Base-by-base conservation (phyloP, 2,888 invertebrate species). In the Drosophila melanosoma region DNA sequence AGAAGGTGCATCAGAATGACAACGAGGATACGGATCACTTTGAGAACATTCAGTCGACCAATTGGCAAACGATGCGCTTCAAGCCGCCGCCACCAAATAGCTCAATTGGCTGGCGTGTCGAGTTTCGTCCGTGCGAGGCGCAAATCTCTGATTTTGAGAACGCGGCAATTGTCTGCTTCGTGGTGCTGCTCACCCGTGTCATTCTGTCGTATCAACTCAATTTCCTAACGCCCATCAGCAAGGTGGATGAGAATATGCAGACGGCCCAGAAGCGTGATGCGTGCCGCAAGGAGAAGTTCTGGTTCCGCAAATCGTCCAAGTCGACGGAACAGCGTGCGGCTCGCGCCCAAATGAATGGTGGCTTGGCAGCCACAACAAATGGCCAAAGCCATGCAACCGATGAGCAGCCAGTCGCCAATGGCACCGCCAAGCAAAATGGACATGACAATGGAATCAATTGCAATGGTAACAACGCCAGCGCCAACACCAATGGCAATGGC, bases 81-180 rank as follows among this genome's bases (percentile, higher is more conserved):
- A 99, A 99, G 94, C 99, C 99, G 36, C 99, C 99, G 51, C 98
- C 99, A 32, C 98, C 98, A 0, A 96, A 98, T 92, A 98, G 98
- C 11, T 95, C 97, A 58, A 99, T 99, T 90, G 99, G 99, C 42
- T 99, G 99, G 99, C 95, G 99, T 81, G 99, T 99, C 1, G 99
- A 99, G 94, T 99, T 99, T 94, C 96, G 99, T 35, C 99, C 99
- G 49, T 99, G 99, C 93, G 99, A 98, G 94, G 97, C 98, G 26
- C 99, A 99, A 93, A 95, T 99, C 83, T 99, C 99, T 0, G 99
- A 99, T 94, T 99, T 99, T 94, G 99, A 99, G 94, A 99, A 99
- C 94, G 99, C 99, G 0, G 99, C 99, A 5, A 97, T 98, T 89
- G 99, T 99, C 26, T 98, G 99, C 92, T 99, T 99, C 93, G 96